Conservation (phyloP, 2,113 vertebrate genomes). For the Albula goreensis region DNA sequence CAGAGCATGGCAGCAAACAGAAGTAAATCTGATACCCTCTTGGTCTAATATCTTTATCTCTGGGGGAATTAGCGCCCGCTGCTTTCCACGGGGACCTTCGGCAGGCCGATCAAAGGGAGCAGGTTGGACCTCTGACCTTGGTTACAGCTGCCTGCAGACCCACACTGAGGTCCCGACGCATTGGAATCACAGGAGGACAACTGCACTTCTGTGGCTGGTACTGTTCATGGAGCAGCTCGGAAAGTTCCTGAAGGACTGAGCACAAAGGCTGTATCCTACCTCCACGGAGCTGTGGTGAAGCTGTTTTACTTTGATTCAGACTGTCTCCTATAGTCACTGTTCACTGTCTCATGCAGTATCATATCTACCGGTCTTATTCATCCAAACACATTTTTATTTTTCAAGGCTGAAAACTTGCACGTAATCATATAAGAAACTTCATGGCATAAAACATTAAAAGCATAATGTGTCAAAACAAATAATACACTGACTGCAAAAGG, state of each 20-base stretch:
- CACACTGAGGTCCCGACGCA: neutral
- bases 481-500: no score
- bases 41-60: constrained; percentile 3
- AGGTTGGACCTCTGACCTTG: neutral
- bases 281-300: neutral
- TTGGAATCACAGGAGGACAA: neutral
- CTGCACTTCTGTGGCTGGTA: neutral
- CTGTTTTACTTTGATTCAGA: neutral
- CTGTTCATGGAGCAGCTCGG: neutral
- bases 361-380: neutral
- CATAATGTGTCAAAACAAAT: no score
- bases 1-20: neutral
- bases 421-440: no score
- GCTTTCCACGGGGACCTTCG: neutral
- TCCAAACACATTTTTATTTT: no score
- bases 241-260: neutral
- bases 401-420: no score
- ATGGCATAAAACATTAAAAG: no score
- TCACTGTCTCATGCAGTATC: neutral
- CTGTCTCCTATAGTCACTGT: neutral
- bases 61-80: neutral
- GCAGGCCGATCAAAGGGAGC: neutral
- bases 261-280: neutral
- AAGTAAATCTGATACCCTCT: neutral
- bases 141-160: neutral